Base-by-base conservation (phyloP, 2,797 vertebrate species). In the Peromyscus aztecus region DNA sequence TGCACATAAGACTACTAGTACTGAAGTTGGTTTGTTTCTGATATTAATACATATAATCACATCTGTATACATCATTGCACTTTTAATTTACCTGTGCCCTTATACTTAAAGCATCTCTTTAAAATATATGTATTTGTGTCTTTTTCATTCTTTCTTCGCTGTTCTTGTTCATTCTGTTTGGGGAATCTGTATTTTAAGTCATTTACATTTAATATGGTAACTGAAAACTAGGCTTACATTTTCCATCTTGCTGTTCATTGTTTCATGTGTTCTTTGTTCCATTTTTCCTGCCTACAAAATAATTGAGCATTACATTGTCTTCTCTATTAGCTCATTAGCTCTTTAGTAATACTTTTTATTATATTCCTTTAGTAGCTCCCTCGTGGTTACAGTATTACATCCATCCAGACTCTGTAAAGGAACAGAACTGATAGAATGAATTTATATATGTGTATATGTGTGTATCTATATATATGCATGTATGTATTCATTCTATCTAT, bases 151-250 rank as follows among this genome's bases (percentile, higher is more conserved):
- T 34, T 4, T 76, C 12, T 37, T 46, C 90, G 0, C 34, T 78
- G 31, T 73, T 88, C 5, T 43, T 75, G n/a, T 61, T 91, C 59
- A 29, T 90, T 40, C 19, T 40, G 43, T 69, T 82, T 95, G 40
- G 61, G 73, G 85, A 46, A 55, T 76, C 23, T 89, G 27, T 61
- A 24, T 90, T 87, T 78, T 80, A 46, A 76, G 75, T 29, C 43
- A 29, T 46, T 94, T 89, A 43, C 37, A 37, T 95, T 91, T 85
- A 80, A 89, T 89, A 13, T 91, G 57, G 13, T 61, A 76, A 90
- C 55, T 65, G 9, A 59, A 55, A 46, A 34, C 73, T 89, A n/a
- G 6, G 5, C 8, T 73, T 82, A 27, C 37, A 24, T 67, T 40
- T 85, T 31, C 27, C 14, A 24, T 85, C 63, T 86, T 81, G 63